Evolutionary conservation across 2,888 invertebrate genomes (phyloP).

Genomic region (Palloptera scutellata): DNA sequence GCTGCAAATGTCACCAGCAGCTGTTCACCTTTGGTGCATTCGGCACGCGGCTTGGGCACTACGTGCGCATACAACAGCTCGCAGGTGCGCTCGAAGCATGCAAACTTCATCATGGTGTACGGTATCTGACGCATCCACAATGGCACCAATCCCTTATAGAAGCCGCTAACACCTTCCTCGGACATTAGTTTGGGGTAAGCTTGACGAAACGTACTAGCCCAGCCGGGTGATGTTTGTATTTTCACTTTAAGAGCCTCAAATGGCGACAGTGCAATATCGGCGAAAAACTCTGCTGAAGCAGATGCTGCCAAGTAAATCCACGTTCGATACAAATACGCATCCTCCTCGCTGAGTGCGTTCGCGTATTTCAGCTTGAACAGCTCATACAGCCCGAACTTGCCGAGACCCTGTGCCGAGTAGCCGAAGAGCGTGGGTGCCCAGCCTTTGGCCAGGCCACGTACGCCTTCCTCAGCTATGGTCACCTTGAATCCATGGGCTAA

Average conservation of each 20-base stretch:
- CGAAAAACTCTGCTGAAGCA: conserved; percentile 84
- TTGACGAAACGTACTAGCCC: conserved; percentile 71
- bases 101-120: conserved; percentile 91
- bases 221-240: conserved; percentile 80
- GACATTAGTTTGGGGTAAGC: conserved; percentile 77
- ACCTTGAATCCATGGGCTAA: conserved; percentile 77
- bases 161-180: conserved; percentile 77
- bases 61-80: conserved; percentile 76
- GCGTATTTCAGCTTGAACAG: conserved; percentile 80
- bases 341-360: conserved; percentile 74
- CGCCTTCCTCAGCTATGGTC: conserved; percentile 75
- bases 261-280: conserved; percentile 87
- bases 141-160: conserved; percentile 80
- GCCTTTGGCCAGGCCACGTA: conserved; percentile 75
- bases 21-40: conserved; percentile 80
- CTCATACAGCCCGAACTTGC: conserved; percentile 86
- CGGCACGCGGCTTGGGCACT: conserved; percentile 80
- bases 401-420: conserved; percentile 76
- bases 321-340: conserved; percentile 77
- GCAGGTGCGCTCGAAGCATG: conserved; percentile 83
- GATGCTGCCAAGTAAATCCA: conserved; percentile 79
- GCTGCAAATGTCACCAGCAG: conserved; percentile 82
- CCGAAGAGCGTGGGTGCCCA: conserved; percentile 87
- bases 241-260: conserved; percentile 91
- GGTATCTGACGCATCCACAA: conserved; percentile 69